Evolutionary conservation across 2,888 invertebrate species (phyloP), one percentile per base, ranked within the genome.

Genomic region (Bursaphelenchus okinawaensis): DNA sequence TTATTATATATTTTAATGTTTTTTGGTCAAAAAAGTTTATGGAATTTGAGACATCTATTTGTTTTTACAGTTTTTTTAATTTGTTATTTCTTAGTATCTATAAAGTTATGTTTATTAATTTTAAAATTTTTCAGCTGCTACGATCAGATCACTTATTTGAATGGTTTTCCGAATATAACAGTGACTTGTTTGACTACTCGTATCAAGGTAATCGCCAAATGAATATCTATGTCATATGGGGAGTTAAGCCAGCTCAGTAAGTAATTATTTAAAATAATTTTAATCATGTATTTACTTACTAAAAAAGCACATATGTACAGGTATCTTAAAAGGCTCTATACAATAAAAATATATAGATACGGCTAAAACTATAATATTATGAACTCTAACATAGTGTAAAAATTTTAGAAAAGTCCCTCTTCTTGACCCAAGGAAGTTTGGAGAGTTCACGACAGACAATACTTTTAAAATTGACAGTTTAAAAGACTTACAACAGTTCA

Each of bases 161-260:
- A 55, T 71, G 71, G 71, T 71, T 70, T 55, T 65, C 62, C 23
- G 71, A 71, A 23, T 27, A 68, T 27, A 52, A 52, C 22, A 50
- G 26, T 12, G 20, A 52, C n/a, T 62, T 52, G 27, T 71, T 71
- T 51, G 56, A 74, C 52, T 75, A 67, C 55, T 31, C 29, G n/a
- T 55, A 31, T n/a, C 26, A 52, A n/a, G 61, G 62, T 8, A 29
- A 20, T 16, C n/a, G 50, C 7, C 52, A 57, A 31, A 28, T 74
- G 27, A 71, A 72, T 24, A 62, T 71, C 52, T 67, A 71, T 40
- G 65, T 67, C 8, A 8, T 71, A 20, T 74, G 70, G 62, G 71
- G 71, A 4, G 24, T 74, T 27, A 19, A 31, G 22, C 55, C 61
- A 26, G 61, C 64, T 8, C 28, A 40, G 69, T 70, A 63, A 52